Base-by-base conservation (phyloP, 1,140 invertebrate genomes). In the Holotrichia oblita region DNA sequence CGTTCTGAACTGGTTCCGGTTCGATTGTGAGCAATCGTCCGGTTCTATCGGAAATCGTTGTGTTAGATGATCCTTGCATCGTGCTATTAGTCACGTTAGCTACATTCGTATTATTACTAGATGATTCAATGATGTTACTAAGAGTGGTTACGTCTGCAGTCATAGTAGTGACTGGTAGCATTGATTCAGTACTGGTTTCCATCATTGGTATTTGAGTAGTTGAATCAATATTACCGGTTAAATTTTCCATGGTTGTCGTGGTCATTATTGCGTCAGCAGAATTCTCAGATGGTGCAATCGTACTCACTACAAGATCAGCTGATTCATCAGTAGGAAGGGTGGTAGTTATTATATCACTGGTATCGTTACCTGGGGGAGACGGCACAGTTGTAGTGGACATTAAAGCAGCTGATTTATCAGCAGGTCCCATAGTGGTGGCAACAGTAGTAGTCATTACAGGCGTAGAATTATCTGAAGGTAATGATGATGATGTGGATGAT, bases 1-100 rank as follows among this genome's bases (percentile, higher is more conserved):
- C 81, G 78, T 78, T 92, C 89, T 82, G 88, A 85, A 81, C 76
- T 81, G 40, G 86, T 87, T 75, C 86, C 85, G 20, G 87, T 86
- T 81, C 86, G 86, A 79, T 83, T 82, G 81, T 86, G 85, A 80
- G 85, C 83, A 74, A 87, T 85, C 12, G 86, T 85, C 76, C 87
- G 82, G 14, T 87, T 86, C 80, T 86, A 61, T 81, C 84, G 77
- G 75, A 76, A 55, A 80, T 24, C 48, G 80, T 76, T 20, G 76
- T 34, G 22, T 78, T 40, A 20, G 40, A 79, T 69, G 76, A 10
- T 0, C 10, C 61, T 69, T 69, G 61, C 61, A 34, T 34, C 27
- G 61, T 69, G 20, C 20, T 42, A 74, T 74, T 74, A 74, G 73
- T 74, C 73, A 22, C 34, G 40, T 40, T 74, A 22, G 73, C 41